Evolutionary conservation across 2,888 invertebrate species (phyloP).

Genomic region (Cephalotes varians): DNA sequence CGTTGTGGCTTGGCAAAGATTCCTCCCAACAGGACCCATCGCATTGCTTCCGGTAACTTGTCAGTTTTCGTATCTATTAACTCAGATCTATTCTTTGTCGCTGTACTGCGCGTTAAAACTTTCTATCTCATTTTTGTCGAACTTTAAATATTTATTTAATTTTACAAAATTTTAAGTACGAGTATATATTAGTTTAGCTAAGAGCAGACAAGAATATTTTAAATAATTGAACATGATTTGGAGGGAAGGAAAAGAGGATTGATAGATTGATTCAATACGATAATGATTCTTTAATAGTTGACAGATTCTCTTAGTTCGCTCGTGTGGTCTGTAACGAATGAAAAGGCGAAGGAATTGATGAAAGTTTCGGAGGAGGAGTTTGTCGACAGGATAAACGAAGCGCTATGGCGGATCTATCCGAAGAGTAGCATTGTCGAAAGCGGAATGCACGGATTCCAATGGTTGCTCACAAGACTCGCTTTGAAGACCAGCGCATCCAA

Average conservation of each 20-base stretch:
- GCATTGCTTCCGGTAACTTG: conserved; percentile 93
- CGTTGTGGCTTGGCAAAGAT: conserved; percentile 98
- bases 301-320: conserved; percentile 92
- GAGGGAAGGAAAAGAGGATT: neutral
- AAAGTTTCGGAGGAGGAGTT: conserved; percentile 92
- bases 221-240: neutral
- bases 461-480: conserved; percentile 84
- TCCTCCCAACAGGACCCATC: conserved; percentile 96
- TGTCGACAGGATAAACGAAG: conserved; percentile 94
- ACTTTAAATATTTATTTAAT: no score
- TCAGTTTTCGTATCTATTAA: neutral
- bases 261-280: neutral
- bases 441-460: conserved; percentile 87
- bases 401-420: conserved; percentile 90
- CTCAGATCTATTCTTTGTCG: no score
- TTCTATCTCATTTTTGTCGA: no score
- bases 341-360: conserved; percentile 91
- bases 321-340: conserved; percentile 96
- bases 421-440: conserved; percentile 87
- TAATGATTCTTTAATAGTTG: conserved; percentile 86
- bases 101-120: no score
- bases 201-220: neutral
- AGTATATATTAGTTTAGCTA: no score
- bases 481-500: conserved; percentile 86
- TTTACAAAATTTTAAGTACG: no score